Percentiles rank a stretch among this genome's conserved stretches.
These are phyloP conservation scores for Sturnira hondurensis DNA, from an alignment of 2,113 vertebrate genomes.

Conservation along the genomic window DNA sequence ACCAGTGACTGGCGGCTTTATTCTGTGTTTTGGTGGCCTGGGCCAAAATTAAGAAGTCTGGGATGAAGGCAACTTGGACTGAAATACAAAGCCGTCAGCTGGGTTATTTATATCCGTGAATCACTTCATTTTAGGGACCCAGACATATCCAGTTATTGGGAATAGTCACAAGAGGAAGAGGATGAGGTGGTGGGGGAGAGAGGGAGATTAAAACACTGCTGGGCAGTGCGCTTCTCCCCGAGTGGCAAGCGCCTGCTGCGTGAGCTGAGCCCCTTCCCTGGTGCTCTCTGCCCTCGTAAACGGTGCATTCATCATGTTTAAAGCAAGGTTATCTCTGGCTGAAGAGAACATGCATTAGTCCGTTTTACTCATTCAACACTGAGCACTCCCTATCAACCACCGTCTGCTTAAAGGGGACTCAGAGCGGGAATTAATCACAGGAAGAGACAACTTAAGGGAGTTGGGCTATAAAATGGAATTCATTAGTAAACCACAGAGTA, in stretches of 20 bases:
- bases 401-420: constrained; percentile 81
- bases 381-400: constrained; percentile 92
- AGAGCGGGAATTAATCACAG: constrained; percentile 85
- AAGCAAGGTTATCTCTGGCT: constrained; percentile 89
- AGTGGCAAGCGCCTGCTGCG: constrained; percentile 41
- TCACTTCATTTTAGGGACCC: not conserved
- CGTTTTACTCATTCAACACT: constrained; percentile 90
- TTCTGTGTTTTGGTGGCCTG: not conserved
- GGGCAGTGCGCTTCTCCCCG: not conserved
- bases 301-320: constrained; percentile 85
- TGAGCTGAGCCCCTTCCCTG: constrained; percentile 38
- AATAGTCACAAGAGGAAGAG: not conserved
- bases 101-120: not conserved
- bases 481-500: constrained; percentile 89
- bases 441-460: constrained; percentile 85
- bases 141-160: constrained; percentile 1
- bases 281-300: constrained; percentile 81
- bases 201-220: not conserved
- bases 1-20: not conserved
- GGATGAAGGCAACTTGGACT: not conserved
- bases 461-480: constrained; percentile 83
- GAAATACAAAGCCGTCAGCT: not conserved
- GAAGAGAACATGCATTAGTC: constrained; percentile 88
- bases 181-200: not conserved
- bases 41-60: constrained; percentile 47